Evolutionary conservation across 2,113 vertebrate species (phyloP), one percentile per base, ranked within the genome.

Genomic region (Nyctereutes procyonoides): DNA sequence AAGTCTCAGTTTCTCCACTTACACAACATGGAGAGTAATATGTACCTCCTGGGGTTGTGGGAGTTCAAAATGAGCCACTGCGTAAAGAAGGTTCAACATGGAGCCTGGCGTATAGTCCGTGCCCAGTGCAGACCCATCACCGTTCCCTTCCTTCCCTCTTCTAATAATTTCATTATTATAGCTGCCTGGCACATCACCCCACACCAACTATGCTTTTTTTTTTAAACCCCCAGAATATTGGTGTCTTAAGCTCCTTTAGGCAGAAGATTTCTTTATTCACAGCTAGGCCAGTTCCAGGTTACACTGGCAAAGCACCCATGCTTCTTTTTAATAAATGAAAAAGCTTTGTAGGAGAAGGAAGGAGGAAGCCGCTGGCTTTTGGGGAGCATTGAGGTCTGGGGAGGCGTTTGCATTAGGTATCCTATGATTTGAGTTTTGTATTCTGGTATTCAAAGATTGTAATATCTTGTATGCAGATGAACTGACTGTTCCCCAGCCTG

Each of bases 41-140:
- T 0, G 2, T 7, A 5, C 35, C 6, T 20, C 35, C 2, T 0
- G 15, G n/a, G 85, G 28, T 22, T 38, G 16, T 14, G 20, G 28
- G 51, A 32, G 30, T 51, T 80, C 56, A 48, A 5, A 67, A 7
- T 2, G 20, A 48, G 89, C 35, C 38, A 14, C 14, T 3, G 0
- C 0, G 1, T 35, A 28, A 4, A 22, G 5, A 71, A 63, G 11
- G 3, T 3, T n/a, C 3, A 11, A 9, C 30, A 1, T 5, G 10
- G 77, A 67, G 51, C 80, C 35, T 9, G 24, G 28, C 5, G 1
- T 2, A 7, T 13, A 19, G 48, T 2, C 32, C 2, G 1, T 10
- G 38, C 76, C 82, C 20, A 5, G 56, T 0, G 20, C 2, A 7
- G 60, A 53, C 15, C 12, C 2, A 0, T 16, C n/a, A 20, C 5